phyloP scores from a whole-genome alignment of 2,888 invertebrate species.

The Salticus scenicus region DNA sequence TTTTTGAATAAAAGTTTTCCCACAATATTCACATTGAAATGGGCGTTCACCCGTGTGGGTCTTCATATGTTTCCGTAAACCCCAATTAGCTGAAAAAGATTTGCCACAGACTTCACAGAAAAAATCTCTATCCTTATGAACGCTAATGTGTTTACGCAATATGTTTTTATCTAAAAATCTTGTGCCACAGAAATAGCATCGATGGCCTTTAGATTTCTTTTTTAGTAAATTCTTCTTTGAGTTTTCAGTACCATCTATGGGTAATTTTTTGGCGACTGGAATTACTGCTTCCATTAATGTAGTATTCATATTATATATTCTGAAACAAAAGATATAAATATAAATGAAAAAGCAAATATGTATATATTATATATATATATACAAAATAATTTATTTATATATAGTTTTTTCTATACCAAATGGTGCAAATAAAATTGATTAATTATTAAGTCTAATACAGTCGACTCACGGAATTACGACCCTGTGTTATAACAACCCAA shows the following conservation, averaged over 20 bases:
- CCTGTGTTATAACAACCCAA: no score
- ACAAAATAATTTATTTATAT: no score
- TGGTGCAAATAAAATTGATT: no score
- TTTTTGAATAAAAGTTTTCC: constrained; percentile 53
- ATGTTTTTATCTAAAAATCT: constrained; percentile 56
- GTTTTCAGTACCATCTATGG: neutral
- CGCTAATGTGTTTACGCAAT: constrained; percentile 56
- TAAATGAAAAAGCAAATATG: no score
- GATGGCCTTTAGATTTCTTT: constrained; percentile 59
- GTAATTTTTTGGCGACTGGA: neutral
- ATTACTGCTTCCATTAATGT: neutral
- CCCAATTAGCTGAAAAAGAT: constrained; percentile 56
- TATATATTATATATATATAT: no score
- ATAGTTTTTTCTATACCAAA: no score
- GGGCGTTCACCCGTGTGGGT: constrained; percentile 59
- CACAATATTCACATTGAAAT: constrained; percentile 52
- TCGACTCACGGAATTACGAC: no score
- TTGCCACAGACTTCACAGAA: constrained; percentile 60
- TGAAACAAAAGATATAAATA: no score
- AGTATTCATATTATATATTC: neutral
- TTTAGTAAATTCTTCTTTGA: constrained; percentile 19
- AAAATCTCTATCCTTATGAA: constrained; percentile 60
- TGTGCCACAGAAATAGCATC: constrained; percentile 61
- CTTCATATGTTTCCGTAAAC: constrained; percentile 59
- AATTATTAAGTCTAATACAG: no score